phyloP scores from a whole-genome alignment of 92 coral and sea anemone genomes.

The Porites cylindrica region DNA sequence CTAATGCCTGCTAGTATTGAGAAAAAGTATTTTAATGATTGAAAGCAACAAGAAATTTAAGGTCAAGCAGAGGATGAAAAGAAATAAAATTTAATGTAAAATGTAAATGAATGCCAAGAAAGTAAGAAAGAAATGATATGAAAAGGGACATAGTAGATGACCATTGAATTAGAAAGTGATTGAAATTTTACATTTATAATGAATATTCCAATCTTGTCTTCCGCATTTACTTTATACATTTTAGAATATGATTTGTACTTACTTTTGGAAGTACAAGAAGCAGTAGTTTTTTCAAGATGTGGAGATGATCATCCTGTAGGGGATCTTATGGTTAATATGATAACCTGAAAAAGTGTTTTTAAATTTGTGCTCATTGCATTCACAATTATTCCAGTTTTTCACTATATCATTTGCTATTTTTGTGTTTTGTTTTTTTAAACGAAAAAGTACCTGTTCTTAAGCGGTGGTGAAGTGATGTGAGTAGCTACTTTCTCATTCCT shows the following conservation, averaged over 20 bases:
- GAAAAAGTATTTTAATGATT: slow-evolving; percentile 31
- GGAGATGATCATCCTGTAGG: background rate
- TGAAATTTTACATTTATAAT: background rate
- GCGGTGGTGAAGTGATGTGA: background rate
- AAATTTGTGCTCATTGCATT: slow-evolving; percentile 12
- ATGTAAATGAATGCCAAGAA: slow-evolving; percentile 38
- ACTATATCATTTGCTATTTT: background rate
- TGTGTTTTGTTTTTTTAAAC: background rate
- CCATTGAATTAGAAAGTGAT: slow-evolving; percentile 1
- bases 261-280: slow-evolving; percentile 30
- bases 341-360: background rate
- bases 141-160: slow-evolving; percentile 18
- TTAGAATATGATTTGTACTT: slow-evolving; percentile 40
- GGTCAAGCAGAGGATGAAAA: slow-evolving; percentile 1
- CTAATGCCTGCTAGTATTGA: slow-evolving; percentile 50
- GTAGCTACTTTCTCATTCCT: too few species aligned
- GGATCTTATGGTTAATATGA: background rate
- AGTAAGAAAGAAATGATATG: slow-evolving; percentile 6
- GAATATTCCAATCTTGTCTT: background rate
- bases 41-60: background rate
- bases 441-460: background rate
- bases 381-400: background rate
- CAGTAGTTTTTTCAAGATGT: slow-evolving; percentile 11
- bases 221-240: slow-evolving; percentile 26
- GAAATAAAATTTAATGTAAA: background rate